Evolutionary conservation across 2,797 vertebrate genomes (phyloP), one percentile per base, ranked within the genome.

Genomic region (Serranus cabrilla): DNA sequence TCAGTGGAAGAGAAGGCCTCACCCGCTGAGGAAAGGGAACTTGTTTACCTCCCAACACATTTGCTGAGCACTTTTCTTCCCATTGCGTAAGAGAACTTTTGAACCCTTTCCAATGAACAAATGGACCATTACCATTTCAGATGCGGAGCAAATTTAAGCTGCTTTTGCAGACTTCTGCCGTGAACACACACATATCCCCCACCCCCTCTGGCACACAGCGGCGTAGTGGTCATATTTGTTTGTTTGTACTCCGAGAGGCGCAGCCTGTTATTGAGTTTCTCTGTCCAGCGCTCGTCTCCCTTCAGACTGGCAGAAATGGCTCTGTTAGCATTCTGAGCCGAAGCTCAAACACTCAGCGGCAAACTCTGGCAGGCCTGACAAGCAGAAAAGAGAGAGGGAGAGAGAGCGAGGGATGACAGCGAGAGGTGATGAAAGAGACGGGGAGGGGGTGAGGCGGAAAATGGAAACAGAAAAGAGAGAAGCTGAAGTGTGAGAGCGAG

Each of bases 21-120:
- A 45, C 31, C 51, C 57, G 13, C 62, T 18, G 66, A 65, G 60
- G 58, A 46, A 45, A 46, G 18, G 27, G 43, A 57, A 63, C 45
- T 57, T 74, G 52, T 83, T 89, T 84, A 73, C 73, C 52, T 78
- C 57, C 18, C 39, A 31, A 68, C 70, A 68, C 69, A 52, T 80
- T 78, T 42, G 23, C 56, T 58, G 45, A 74, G 52, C 39, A 46
- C 55, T 75, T 68, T 71, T 62, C 56, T 63, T 71, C 66, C 61
- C 45, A 11, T 78, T 82, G 54, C 31, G 0, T 58, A 43, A 71
- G 54, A 77, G 56, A 83, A 83, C 76, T 71, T 83, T 82, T 76
- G 70, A 89, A 84, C 82, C 49, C 46, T 50, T 64, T 87, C 72
- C 72, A 79, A 4, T 65, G 61, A 82, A 52, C 23, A 83, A 83